Base-by-base conservation (phyloP, 2,888 invertebrate genomes). In the Tinea semifulvella region DNA sequence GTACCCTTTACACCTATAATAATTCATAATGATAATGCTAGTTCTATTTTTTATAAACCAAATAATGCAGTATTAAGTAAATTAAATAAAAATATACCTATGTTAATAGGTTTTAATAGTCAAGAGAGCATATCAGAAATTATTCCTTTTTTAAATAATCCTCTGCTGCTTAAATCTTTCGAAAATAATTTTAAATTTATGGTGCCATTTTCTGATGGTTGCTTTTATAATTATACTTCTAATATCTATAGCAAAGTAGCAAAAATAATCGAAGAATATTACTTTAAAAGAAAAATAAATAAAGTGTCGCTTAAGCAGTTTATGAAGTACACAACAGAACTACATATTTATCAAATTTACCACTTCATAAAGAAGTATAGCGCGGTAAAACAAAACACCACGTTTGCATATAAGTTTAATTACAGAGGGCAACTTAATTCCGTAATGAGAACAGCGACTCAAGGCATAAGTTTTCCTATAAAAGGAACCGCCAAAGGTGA, bases 31-130 rank as follows among this genome's bases (percentile, higher is more conserved):
- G 50, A 28, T 1, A 48, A 59, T 45, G 65, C 58, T 18, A 53
- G 49, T 10, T 64, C 74, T 0, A 49, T 79, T 31, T 40, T 79
- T 26, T 56, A 50, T 2, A 53, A 50, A 25, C 48, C 49, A 8
- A 61, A 65, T 2, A 52, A 58, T 6, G 52, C 65, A 7, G 55
- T 63, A 55, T 56, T 26, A 49, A 50, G n/a, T 49, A 47, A 5
- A 25, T 47, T 5, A 45, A 49, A 42, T 11, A 48, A 51, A 17
- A 47, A 54, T 18, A 47, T 51, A 3, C 74, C 80, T 8, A 61
- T 81, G 28, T 56, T 84, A 38, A 64, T 80, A n/a, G 84, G 84
- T 27, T 82, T 74, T 46, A 82, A 73, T 47, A 80, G 75, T 16
- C 67, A 75, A 57, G 84, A 83, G 57, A 69, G 73, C 52, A 71